Base-by-base conservation (phyloP, 2,888 invertebrate species). In the Chrysolina americana region DNA sequence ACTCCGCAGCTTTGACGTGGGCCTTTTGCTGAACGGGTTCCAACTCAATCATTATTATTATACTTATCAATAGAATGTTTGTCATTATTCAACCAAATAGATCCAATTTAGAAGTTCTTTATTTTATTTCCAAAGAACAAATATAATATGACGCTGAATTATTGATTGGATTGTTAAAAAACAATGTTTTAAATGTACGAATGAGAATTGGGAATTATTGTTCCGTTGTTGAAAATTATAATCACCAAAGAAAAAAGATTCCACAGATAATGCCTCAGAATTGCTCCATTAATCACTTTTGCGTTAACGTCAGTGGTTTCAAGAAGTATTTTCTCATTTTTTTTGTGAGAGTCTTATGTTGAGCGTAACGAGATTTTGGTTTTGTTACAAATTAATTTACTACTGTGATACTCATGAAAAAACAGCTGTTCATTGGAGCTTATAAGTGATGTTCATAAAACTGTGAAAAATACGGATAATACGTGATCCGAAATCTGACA, bases 361-460 rank as follows among this genome's bases (percentile, higher is more conserved):
- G 73, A 74, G 78, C 78, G 76, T 78, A 73, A 78, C 75, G 70
- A 70, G 69, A 70, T 69, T 76, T 76, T 21, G 76, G 78, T 78
- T 77, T 78, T 75, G 71, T 74, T 74, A 66, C 73, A 78, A 75
- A 76, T 78, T 76, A 73, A 76, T 73, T 78, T 76, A 76, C 65
- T 76, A 56, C 68, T 66, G 70, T 28, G 71, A 76, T 70, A 74
- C 71, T 71, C 41, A 15, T 19, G 21, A 68, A 75, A 74, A 71
- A 75, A 50, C 41, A 28, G 41, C 53, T 74, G 71, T 59, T 56
- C 71, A 75, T 21, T 71, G 71, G 65, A 75, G 71, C 75, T 71
- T 75, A 69, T 71, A 75, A 75, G 68, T 75, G 75, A 53, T 71
- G 59, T 71, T 71, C 74, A 70, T 66, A 62, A 41, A 53, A 68